Evolutionary conservation across 2,113 vertebrate genomes (phyloP).

Genomic region (Hemibagrus wyckioides): DNA sequence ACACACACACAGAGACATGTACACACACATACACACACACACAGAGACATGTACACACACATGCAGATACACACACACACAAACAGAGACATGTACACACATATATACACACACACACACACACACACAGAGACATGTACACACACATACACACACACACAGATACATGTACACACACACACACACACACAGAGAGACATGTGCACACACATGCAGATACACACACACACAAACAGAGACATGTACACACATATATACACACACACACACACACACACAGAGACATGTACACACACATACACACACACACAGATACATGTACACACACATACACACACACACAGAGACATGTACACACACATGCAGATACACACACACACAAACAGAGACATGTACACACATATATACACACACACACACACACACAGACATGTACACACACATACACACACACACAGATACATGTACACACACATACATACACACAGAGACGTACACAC

Average conservation of each 20-base stretch:
- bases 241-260: constrained; percentile 29
- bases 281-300: too few species aligned
- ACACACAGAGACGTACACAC: constrained; percentile 33
- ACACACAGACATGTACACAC: constrained; percentile 34
- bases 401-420: constrained; percentile 63
- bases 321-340: constrained; percentile 43
- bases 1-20: constrained; percentile 3
- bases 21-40: constrained; percentile 30
- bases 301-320: constrained; percentile 64
- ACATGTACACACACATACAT: constrained; percentile 27
- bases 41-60: constrained; percentile 34
- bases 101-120: constrained; percentile 34
- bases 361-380: constrained; percentile 74
- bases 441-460: constrained; percentile 62
- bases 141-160: constrained; percentile 37
- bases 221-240: constrained; percentile 46
- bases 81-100: too few species aligned
- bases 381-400: constrained; percentile 29
- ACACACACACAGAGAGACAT: constrained; percentile 40
- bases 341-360: constrained; percentile 36
- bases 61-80: constrained; percentile 4
- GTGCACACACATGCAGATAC: constrained; percentile 74
- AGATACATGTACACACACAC: constrained; percentile 59
- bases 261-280: constrained; percentile 43
- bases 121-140: constrained; percentile 18